Evolutionary conservation across 2,113 vertebrate genomes (phyloP).

Genomic region (Bubo bubo): DNA sequence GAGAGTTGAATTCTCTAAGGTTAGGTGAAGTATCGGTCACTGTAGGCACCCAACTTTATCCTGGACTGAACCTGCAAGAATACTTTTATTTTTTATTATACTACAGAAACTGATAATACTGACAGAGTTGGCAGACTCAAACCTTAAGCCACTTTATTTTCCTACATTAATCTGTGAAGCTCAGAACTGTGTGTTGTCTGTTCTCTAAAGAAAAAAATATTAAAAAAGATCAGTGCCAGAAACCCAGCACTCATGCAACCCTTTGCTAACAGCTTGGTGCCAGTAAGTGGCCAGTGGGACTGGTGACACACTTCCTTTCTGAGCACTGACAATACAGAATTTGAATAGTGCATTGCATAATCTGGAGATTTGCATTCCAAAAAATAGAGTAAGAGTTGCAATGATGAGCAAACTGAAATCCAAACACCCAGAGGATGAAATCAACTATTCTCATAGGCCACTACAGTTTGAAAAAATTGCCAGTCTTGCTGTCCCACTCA

Average conservation of each 20-base stretch:
- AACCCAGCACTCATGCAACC: neutral
- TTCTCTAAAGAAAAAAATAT: neutral
- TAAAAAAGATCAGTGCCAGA: neutral
- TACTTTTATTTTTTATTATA: neutral
- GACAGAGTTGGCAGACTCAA: neutral
- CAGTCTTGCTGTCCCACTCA: neutral
- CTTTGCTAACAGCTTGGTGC: neutral
- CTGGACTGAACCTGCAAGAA: neutral
- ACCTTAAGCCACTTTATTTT: neutral
- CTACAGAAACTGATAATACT: neutral
- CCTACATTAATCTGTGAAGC: neutral
- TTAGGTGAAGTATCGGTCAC: neutral
- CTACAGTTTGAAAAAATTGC: neutral
- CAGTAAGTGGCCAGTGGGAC: neutral
- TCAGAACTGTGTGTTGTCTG: neutral
- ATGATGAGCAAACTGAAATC: neutral
- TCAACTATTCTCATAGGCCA: neutral
- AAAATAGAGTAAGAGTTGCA: neutral
- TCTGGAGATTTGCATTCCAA: neutral
- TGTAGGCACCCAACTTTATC: neutral
- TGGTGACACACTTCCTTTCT: slow-evolving; percentile 22
- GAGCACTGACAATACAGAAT: neutral
- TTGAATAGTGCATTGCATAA: neutral
- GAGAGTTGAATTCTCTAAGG: neutral
- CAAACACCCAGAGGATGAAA: neutral